Evolutionary conservation across 2,113 vertebrate species (phyloP).

Genomic region (Spermophilus dauricus): DNA sequence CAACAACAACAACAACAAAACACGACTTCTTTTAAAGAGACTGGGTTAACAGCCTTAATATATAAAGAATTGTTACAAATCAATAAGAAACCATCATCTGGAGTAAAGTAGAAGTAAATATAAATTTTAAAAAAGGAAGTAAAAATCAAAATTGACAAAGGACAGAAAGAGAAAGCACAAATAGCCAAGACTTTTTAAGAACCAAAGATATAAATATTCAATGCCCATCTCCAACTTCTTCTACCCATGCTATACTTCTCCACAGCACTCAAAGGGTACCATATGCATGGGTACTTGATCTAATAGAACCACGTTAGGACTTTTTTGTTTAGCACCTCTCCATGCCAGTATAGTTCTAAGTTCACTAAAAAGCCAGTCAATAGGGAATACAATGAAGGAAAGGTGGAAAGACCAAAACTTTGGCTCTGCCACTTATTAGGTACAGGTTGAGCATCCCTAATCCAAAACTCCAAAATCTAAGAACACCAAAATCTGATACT

Average conservation of each 20-base stretch:
- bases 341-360: background rate
- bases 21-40: background rate
- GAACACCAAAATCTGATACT: too few species aligned
- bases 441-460: background rate
- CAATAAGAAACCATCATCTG: background rate
- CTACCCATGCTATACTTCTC: rapidly evolving
- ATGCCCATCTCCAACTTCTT: background rate
- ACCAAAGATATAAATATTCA: background rate
- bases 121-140: background rate
- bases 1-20: too few species aligned
- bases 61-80: slow-evolving; percentile 20
- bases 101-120: background rate
- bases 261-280: background rate
- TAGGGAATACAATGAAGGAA: background rate
- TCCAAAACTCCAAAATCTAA: too few species aligned
- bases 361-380: too few species aligned
- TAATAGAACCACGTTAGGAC: background rate
- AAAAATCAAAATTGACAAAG: background rate
- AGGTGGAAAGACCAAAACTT: background rate
- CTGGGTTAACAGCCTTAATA: background rate
- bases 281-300: background rate
- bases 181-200: background rate
- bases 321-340: background rate
- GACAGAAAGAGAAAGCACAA: background rate
- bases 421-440: background rate